Evolutionary conservation across 2,113 vertebrate species (phyloP).

Genomic region (Oreotrochilus melanogaster): DNA sequence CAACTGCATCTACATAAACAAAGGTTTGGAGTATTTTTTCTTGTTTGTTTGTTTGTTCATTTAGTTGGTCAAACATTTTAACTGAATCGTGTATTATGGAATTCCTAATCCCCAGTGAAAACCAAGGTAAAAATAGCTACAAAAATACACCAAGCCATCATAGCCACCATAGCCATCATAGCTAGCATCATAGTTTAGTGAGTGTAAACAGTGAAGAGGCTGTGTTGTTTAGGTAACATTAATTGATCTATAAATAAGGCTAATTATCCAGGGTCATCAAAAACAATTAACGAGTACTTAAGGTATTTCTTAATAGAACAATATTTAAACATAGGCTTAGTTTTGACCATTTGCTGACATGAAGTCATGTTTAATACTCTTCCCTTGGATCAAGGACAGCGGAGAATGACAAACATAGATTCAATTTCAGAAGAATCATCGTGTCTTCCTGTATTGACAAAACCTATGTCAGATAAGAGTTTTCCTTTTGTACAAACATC

Average conservation of each 20-base stretch:
- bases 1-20: not conserved
- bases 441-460: not conserved
- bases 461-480: not conserved
- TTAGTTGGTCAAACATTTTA: not conserved
- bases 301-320: not conserved
- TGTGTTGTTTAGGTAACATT: not conserved
- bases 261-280: not conserved
- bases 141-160: not conserved
- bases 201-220: not conserved
- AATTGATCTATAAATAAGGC: not conserved
- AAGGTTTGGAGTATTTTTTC: not conserved
- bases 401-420: conserved; percentile 1
- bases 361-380: not conserved
- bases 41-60: not conserved
- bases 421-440: conserved; percentile 40
- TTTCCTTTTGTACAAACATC: not conserved
- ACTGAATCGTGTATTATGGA: not conserved
- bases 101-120: not conserved
- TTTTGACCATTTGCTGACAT: not conserved
- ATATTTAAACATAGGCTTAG: not conserved
- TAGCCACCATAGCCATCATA: too few relatives aligned
- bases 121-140: not conserved
- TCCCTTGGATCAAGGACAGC: not conserved
- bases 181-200: too few relatives aligned
- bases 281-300: not conserved